These are phyloP conservation scores for Orius insidiosus DNA, from an alignment of 1,140 invertebrate species.

Conservation along the genomic window DNA sequence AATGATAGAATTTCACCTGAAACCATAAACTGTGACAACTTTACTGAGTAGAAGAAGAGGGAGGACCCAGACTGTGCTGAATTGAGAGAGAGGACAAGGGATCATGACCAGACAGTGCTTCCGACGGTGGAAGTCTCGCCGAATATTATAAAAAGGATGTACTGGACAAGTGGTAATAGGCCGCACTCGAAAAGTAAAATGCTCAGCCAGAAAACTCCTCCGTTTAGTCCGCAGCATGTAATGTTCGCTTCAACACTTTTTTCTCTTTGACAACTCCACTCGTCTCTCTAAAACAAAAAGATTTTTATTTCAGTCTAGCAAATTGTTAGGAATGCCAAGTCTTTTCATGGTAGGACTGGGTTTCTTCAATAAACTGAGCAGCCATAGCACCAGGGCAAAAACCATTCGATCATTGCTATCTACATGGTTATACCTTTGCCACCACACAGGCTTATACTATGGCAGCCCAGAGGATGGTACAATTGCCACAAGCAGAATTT, in stretches of 20 bases:
- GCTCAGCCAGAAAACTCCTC: constrained; percentile 66
- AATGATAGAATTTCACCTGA: constrained; percentile 43
- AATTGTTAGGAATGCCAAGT: too few relatives aligned
- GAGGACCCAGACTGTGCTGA: constrained; percentile 72
- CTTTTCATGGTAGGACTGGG: too few relatives aligned
- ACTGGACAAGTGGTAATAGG: constrained; percentile 52
- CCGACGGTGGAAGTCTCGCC: constrained; percentile 43
- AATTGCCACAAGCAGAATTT: too few relatives aligned
- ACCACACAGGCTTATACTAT: too few relatives aligned
- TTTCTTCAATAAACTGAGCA: too few relatives aligned
- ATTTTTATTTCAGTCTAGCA: too few relatives aligned
- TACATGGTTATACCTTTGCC: too few relatives aligned
- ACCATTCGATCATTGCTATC: too few relatives aligned
- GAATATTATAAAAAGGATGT: constrained; percentile 46
- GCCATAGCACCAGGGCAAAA: too few relatives aligned
- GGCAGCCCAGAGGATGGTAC: too few relatives aligned
- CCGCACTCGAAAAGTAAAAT: constrained; percentile 61
- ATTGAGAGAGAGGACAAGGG: constrained; percentile 51
- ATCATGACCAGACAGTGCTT: constrained; percentile 56
- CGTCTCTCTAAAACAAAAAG: constrained; percentile 4
- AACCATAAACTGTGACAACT: constrained; percentile 82
- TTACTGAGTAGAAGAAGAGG: constrained; percentile 76
- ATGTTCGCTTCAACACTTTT: constrained; percentile 60
- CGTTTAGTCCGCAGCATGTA: constrained; percentile 76
- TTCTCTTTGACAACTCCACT: constrained; percentile 43